Evolutionary conservation across 2,888 invertebrate species (phyloP).

Genomic region (Xestobium rufovillosum): DNA sequence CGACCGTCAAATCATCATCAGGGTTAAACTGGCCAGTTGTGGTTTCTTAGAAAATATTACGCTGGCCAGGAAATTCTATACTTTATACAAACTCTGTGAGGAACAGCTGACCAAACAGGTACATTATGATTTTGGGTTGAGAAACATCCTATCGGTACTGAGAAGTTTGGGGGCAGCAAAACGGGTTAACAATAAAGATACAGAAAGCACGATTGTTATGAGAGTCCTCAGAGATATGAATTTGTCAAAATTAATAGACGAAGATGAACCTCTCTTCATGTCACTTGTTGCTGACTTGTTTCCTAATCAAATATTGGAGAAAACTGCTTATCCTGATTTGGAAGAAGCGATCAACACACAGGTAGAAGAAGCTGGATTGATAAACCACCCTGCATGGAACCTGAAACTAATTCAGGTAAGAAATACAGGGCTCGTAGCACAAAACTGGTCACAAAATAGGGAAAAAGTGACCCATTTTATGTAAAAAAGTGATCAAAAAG

Average conservation of each 20-base stretch:
- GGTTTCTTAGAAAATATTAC: slow-evolving; percentile 95
- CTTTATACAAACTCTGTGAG: slow-evolving; percentile 92
- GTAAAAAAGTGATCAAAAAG: too few species aligned
- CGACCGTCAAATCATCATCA: slow-evolving; percentile 92
- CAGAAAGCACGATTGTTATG: slow-evolving; percentile 95
- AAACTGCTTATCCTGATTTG: slow-evolving; percentile 81
- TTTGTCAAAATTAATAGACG: slow-evolving; percentile 91
- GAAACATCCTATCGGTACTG: slow-evolving; percentile 91
- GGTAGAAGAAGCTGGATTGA: slow-evolving; percentile 69
- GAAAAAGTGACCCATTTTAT: too few species aligned
- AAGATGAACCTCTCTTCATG: slow-evolving; percentile 96
- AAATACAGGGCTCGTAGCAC: too few species aligned
- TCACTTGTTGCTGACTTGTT: slow-evolving; percentile 92
- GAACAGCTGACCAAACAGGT: slow-evolving; percentile 96
- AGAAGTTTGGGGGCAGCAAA: slow-evolving; percentile 89
- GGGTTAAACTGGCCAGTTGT: slow-evolving; percentile 92
- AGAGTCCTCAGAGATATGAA: slow-evolving; percentile 96
- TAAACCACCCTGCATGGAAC: slow-evolving; percentile 93
- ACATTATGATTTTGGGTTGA: slow-evolving; percentile 93
- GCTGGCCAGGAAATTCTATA: slow-evolving; percentile 91
- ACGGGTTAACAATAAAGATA: slow-evolving; percentile 82
- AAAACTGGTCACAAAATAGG: too few species aligned
- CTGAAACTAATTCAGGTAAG: slow-evolving; percentile 82
- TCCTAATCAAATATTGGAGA: slow-evolving; percentile 89
- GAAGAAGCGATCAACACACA: slow-evolving; percentile 82